A percentile compares a stretch with the other conserved stretches of the same genome.
phyloP scores from a whole-genome alignment of 2,888 invertebrate genomes.

The Tiliacea aurago region DNA sequence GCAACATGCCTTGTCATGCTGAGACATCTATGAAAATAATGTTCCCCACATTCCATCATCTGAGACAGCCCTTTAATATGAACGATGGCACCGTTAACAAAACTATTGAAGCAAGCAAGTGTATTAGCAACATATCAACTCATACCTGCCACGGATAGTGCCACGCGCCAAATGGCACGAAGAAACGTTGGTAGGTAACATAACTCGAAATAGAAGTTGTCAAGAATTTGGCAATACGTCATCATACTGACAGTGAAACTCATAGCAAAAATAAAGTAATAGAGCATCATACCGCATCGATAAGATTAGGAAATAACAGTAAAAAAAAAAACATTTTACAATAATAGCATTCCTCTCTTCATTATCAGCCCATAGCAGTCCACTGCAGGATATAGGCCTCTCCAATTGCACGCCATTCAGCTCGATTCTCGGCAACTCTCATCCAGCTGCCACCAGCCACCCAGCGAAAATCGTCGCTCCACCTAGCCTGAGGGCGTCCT shows the following conservation, averaged over 20 bases:
- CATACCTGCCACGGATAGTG: slow-evolving; percentile 50
- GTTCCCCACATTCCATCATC: neutral
- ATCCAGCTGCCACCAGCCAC: no score
- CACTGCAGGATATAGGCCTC: no score
- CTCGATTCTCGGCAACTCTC: no score
- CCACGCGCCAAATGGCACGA: slow-evolving; percentile 58
- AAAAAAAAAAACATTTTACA: neutral
- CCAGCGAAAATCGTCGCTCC: no score
- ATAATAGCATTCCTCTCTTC: neutral
- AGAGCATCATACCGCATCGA: neutral
- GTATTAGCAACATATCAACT: slow-evolving; percentile 33
- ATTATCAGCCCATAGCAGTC: no score
- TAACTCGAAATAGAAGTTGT: slow-evolving; percentile 43
- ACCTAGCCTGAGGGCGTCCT: no score
- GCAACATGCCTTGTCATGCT: neutral
- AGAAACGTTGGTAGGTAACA: slow-evolving; percentile 7
- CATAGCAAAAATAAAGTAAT: neutral
- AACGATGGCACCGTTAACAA: slow-evolving; percentile 7
- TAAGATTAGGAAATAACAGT: neutral
- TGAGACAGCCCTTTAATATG: neutral
- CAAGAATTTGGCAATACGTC: slow-evolving; percentile 35
- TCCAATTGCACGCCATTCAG: no score
- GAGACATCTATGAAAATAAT: neutral
- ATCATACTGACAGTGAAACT: neutral
- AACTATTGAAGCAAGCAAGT: slow-evolving; percentile 16